Evolutionary conservation across 1,140 invertebrate genomes (phyloP), one percentile per base, ranked within the genome.

Genomic region (Helicorthomorpha holstii): DNA sequence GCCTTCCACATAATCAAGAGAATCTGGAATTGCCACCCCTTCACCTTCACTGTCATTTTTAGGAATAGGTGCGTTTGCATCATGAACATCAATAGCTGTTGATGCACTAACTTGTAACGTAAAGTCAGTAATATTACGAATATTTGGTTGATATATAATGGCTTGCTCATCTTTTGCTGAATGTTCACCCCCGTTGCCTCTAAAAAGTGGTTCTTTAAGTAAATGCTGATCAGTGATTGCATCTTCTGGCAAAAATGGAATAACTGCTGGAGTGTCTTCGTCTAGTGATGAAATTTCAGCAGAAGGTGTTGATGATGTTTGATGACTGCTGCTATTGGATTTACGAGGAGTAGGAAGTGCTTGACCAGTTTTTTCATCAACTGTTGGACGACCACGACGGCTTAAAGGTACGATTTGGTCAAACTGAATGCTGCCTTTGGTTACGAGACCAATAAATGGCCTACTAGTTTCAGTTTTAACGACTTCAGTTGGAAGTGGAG

Each of bases 211-310:
- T n/a, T n/a, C 47, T 23, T 64, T 57, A 25, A n/a, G n/a, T n/a
- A n/a, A n/a, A n/a, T n/a, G n/a, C n/a, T n/a, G n/a, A n/a, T 64
- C 58, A 46, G 70, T 61, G 27, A 85, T 71, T 22, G 83, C 82
- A 63, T 85, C 83, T 27, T 80, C 80, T 27, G 81, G 81, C 51
- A 84, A 75, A 65, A 85, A 85, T 27, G 82, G 82, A 63, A 85
- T 85, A 58, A 85, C 83, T n/a, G n/a, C 66, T 55, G 27, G 23
- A 46, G 4, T 25, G 21, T 10, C 4, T 46, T 22, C 44, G 7
- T 21, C 44, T 46, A 7, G 4, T 7, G 19, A 7, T 46, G 25
- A 25, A 12, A 25, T 46, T 46, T 25, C 21, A 22, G 4, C 44
- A 7, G 21, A 19, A 10, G 44, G 44, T 7, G 7, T 19, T 22